These are phyloP conservation scores for Pangasius krempfi DNA, from an alignment of 2,797 vertebrate genomes.

Conservation along the genomic window DNA sequence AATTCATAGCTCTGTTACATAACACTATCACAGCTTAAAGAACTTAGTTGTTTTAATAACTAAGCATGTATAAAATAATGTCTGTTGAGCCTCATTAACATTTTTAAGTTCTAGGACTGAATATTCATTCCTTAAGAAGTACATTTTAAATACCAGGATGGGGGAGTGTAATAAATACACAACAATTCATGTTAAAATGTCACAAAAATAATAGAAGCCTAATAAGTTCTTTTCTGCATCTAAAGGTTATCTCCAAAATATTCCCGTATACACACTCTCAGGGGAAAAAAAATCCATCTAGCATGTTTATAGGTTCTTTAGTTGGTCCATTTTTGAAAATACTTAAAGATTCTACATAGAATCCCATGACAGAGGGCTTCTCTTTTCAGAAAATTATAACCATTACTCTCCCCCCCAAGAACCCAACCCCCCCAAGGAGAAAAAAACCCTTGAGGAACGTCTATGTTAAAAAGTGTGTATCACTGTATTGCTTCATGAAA, in stretches of 20 bases:
- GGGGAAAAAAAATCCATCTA: not conserved
- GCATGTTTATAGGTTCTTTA: not conserved
- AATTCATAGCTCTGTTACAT: slow-evolving; percentile 4
- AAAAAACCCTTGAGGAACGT: not conserved
- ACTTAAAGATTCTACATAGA: not conserved
- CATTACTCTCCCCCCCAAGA: no score
- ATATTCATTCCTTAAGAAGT: not conserved
- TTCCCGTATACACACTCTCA: not conserved
- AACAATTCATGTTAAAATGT: not conserved
- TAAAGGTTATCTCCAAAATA: not conserved
- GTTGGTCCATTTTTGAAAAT: not conserved
- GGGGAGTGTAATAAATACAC: not conserved
- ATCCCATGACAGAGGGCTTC: not conserved
- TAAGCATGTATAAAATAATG: not conserved
- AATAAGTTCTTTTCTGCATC: not conserved
- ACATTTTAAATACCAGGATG: not conserved
- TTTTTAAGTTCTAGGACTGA: not conserved
- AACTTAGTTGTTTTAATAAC: not conserved
- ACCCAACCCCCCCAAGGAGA: not conserved
- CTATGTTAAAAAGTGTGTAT: not conserved
- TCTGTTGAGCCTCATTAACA: not conserved
- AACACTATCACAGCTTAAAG: slow-evolving; percentile 3
- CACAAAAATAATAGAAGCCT: not conserved
- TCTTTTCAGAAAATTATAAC: not conserved
- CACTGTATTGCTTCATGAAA: slow-evolving; percentile 30